phyloP scores from a whole-genome alignment of 2,888 invertebrate species.

The Amorpha juglandis region DNA sequence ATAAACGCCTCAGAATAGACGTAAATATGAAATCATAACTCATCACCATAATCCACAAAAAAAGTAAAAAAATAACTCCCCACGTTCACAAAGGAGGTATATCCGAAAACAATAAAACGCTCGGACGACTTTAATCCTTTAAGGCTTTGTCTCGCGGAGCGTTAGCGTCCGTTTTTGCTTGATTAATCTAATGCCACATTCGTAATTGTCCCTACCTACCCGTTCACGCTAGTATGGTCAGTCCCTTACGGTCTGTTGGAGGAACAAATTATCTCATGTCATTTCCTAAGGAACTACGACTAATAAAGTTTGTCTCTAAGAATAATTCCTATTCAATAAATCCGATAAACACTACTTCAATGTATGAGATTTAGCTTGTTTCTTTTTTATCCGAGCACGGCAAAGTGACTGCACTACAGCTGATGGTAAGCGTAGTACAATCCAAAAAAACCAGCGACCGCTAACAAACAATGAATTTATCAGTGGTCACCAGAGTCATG shows the following conservation, averaged over 20 bases:
- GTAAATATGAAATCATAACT: no score
- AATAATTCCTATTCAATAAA: not conserved
- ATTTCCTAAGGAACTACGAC: not conserved
- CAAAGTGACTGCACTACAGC: no score
- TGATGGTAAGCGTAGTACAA: no score
- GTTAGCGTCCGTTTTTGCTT: slow-evolving; percentile 68
- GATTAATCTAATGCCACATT: slow-evolving; percentile 68
- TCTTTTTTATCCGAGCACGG: no score
- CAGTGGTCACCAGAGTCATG: no score
- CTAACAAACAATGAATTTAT: no score
- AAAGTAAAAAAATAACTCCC: slow-evolving; percentile 22
- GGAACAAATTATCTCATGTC: slow-evolving; percentile 23
- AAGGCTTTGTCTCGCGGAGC: slow-evolving; percentile 60
- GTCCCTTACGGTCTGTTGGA: slow-evolving; percentile 15
- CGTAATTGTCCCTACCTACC: slow-evolving; percentile 55
- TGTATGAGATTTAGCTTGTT: not conserved
- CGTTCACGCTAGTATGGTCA: slow-evolving; percentile 15
- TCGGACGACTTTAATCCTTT: slow-evolving; percentile 65
- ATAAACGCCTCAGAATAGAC: no score
- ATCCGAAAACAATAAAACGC: slow-evolving; percentile 73
- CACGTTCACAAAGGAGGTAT: slow-evolving; percentile 33
- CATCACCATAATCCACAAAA: not conserved
- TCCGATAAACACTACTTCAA: not conserved
- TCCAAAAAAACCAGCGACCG: no score
- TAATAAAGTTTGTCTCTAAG: slow-evolving; percentile 1